Evolutionary conservation across 2,797 vertebrate genomes (phyloP).

Genomic region (Morelia viridis): DNA sequence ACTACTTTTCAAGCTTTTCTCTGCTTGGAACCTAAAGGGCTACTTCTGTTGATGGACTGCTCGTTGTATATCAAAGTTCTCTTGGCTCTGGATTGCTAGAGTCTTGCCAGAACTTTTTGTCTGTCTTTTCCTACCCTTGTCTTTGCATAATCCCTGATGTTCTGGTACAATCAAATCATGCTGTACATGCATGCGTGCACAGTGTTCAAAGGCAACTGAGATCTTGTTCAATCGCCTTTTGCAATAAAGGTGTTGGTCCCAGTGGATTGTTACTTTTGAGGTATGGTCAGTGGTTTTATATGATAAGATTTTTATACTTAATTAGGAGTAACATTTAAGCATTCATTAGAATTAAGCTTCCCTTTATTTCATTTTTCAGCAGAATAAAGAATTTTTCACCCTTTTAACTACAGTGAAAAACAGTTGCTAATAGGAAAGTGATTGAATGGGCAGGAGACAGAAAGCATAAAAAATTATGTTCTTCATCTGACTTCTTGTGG

Average conservation of each 20-base stretch:
- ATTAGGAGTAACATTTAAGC: background rate
- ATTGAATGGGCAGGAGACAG: background rate
- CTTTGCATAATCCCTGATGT: background rate
- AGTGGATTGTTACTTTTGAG: background rate
- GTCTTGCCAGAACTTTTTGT: background rate
- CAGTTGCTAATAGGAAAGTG: background rate
- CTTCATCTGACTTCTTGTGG: background rate
- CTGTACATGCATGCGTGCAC: too few species aligned
- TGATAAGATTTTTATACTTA: background rate
- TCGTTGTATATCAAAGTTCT: background rate
- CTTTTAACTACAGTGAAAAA: background rate
- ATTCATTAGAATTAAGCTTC: background rate
- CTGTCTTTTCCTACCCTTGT: background rate
- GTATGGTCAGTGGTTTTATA: background rate
- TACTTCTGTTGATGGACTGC: background rate
- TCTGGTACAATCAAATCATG: background rate
- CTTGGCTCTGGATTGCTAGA: background rate
- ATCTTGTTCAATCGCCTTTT: background rate
- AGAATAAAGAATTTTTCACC: background rate
- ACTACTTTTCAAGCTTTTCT: background rate
- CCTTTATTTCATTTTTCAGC: background rate
- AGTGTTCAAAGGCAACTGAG: background rate
- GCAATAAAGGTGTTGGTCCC: background rate
- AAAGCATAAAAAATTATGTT: background rate
- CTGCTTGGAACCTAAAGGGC: background rate